Conservation (phyloP, 2,888 invertebrate genomes). For the Orthonychiurus folsomi region DNA sequence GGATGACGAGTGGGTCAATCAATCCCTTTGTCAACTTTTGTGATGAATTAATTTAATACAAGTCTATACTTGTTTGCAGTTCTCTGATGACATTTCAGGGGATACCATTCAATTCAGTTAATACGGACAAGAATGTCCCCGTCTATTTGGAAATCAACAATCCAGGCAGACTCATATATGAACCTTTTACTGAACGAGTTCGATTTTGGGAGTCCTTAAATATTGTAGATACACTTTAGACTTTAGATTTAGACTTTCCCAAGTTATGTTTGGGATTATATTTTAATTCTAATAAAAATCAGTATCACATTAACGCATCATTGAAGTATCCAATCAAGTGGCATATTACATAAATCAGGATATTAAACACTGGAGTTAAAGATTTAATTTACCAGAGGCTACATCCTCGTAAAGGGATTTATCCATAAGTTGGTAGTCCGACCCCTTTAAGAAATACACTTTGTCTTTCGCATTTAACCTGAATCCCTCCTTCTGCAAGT, state of each 20-base stretch:
- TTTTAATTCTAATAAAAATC: no score
- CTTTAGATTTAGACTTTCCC: no score
- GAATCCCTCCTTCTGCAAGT: conserved; percentile 75
- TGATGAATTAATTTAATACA: conserved; percentile 16
- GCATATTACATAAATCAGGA: no score
- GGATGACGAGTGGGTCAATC: background rate
- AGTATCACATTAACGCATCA: no score
- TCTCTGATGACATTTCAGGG: conserved; percentile 6
- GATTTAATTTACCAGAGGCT: conserved; percentile 21
- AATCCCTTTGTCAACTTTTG: conserved; percentile 5
- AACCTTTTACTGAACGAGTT: conserved; percentile 9
- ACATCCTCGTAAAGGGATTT: conserved; percentile 17
- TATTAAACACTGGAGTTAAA: background rate
- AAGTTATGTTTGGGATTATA: no score
- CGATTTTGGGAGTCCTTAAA: conserved; percentile 8
- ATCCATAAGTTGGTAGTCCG: conserved; percentile 18
- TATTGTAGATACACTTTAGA: conserved; percentile 8
- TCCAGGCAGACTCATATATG: conserved; percentile 1
- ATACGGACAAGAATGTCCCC: background rate
- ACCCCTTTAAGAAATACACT: conserved; percentile 19
- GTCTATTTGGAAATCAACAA: conserved; percentile 10
- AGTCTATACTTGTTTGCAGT: conserved; percentile 13
- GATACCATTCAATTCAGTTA: background rate
- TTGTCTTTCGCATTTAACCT: conserved; percentile 46
- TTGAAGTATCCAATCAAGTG: no score